phyloP scores from a whole-genome alignment of 2,888 invertebrate species.

The Megastigmus dorsalis region DNA sequence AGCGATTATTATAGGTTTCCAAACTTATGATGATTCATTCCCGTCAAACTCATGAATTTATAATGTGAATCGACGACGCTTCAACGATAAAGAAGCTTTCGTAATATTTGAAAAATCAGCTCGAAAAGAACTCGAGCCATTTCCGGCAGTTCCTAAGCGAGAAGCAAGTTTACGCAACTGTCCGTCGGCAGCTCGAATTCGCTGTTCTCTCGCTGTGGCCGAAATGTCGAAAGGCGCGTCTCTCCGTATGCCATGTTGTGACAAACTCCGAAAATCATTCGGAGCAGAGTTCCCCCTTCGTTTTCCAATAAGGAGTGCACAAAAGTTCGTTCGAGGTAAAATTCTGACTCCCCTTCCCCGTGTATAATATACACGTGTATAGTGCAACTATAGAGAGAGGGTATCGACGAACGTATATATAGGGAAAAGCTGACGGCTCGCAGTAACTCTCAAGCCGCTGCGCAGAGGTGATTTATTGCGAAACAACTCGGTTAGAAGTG shows the following conservation, averaged over 20 bases:
- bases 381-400: neutral
- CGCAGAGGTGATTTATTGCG: slow-evolving; percentile 64
- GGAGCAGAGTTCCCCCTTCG: too few species aligned
- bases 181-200: slow-evolving; percentile 33
- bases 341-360: neutral
- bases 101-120: too few species aligned
- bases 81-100: too few species aligned
- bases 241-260: slow-evolving; percentile 17
- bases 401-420: slow-evolving; percentile 4
- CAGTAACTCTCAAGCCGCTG: slow-evolving; percentile 20
- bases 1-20: neutral
- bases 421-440: slow-evolving; percentile 49
- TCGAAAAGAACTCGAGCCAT: neutral
- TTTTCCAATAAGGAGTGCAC: too few species aligned
- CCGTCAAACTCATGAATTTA: too few species aligned
- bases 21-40: neutral
- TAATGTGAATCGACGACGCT: too few species aligned
- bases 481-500: slow-evolving; percentile 66
- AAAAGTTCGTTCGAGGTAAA: neutral
- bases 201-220: neutral
- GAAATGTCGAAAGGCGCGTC: slow-evolving; percentile 15
- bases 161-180: slow-evolving; percentile 35
- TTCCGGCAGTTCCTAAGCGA: neutral
- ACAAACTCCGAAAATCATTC: slow-evolving; percentile 25
- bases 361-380: too few species aligned